phyloP scores from a whole-genome alignment of 2,797 vertebrate species.

The Catamblyrhynchus diadema region DNA sequence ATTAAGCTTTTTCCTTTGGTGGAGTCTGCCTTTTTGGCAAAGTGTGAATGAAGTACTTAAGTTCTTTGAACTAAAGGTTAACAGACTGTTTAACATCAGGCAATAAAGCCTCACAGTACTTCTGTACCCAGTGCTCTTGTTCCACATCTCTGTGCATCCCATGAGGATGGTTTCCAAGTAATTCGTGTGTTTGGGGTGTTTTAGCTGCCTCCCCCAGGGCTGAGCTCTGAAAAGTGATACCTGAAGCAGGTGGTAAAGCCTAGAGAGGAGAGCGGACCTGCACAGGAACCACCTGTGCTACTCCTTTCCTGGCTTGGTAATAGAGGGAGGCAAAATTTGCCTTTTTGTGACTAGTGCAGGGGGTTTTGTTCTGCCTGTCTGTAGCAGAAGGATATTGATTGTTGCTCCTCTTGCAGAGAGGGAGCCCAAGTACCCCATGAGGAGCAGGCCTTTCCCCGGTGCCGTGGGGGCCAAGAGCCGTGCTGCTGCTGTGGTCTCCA shows the following conservation, averaged over 20 bases:
- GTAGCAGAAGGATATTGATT: rapidly evolving
- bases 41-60: not conserved
- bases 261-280: not conserved
- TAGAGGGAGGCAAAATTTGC: not conserved
- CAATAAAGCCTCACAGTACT: not conserved
- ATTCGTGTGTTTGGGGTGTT: not conserved
- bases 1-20: not conserved
- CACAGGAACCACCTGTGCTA: not conserved
- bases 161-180: not conserved
- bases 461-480: rapidly evolving
- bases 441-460: too few species aligned
- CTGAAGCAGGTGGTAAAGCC: not conserved
- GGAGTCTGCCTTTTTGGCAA: not conserved
- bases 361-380: rapidly evolving
- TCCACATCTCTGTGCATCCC: not conserved
- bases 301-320: not conserved
- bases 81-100: not conserved
- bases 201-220: not conserved
- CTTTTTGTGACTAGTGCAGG: not conserved
- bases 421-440: rapidly evolving
- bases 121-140: not conserved
- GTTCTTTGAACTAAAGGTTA: not conserved
- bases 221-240: not conserved
- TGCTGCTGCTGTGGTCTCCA: rapidly evolving
- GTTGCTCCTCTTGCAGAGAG: not conserved